phyloP scores from a whole-genome alignment of 2,113 vertebrate species.

The Petrocephalus zakoni region DNA sequence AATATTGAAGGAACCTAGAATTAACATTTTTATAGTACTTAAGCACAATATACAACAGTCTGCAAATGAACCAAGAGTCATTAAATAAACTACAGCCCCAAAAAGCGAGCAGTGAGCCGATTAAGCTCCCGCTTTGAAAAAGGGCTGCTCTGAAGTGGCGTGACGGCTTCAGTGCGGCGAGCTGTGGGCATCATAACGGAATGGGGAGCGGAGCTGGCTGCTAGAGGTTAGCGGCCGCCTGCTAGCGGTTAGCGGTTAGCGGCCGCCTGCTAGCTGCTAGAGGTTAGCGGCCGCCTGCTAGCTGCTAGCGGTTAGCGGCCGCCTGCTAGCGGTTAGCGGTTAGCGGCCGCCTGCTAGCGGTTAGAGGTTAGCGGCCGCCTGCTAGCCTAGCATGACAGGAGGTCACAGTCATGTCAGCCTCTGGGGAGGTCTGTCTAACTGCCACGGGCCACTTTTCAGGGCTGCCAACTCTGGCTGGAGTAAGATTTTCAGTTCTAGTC shows the following conservation, averaged over 20 bases:
- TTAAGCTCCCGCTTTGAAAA: neutral
- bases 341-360: too few relatives aligned
- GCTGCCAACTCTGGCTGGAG: neutral
- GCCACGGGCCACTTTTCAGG: neutral
- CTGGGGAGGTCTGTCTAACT: neutral
- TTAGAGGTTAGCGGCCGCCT: too few relatives aligned
- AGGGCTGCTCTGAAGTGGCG: neutral
- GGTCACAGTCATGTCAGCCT: neutral
- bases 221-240: neutral
- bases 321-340: too few relatives aligned
- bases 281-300: neutral
- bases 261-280: neutral
- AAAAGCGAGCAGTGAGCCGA: neutral
- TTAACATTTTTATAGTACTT: neutral
- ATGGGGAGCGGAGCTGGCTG: neutral
- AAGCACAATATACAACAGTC: neutral
- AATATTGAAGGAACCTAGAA: neutral
- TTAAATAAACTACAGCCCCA: neutral
- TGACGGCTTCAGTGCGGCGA: neutral
- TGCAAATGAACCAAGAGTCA: neutral
- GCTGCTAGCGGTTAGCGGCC: neutral
- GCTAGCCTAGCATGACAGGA: neutral
- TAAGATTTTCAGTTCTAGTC: too few relatives aligned
- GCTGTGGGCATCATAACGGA: neutral
- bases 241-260: too few relatives aligned